Evolutionary conservation across 2,888 invertebrate genomes (phyloP).

Genomic region (Chrysolina haemoptera): DNA sequence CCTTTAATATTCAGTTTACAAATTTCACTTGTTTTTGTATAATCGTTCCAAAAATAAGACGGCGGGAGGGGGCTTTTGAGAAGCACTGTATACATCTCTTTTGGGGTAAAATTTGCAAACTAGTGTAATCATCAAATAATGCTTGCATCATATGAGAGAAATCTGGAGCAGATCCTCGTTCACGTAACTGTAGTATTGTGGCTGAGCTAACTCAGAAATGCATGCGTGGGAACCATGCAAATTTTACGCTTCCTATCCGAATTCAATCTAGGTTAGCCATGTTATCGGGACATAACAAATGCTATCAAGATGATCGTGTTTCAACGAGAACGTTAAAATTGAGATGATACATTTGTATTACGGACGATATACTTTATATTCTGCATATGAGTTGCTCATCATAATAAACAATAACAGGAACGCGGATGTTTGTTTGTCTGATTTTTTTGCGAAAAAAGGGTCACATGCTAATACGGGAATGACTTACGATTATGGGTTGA

Average conservation of each 20-base stretch:
- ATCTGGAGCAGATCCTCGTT: slow-evolving; percentile 24
- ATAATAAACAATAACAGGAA: slow-evolving; percentile 41
- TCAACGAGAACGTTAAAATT: slow-evolving; percentile 55
- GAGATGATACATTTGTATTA: slow-evolving; percentile 51
- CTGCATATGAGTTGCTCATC: slow-evolving; percentile 40
- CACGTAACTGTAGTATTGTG: slow-evolving; percentile 8
- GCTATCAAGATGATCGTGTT: slow-evolving; percentile 59
- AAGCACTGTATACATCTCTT: too few relatives aligned
- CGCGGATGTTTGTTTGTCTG: not conserved
- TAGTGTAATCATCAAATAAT: too few relatives aligned
- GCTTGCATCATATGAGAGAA: not conserved
- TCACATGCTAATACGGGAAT: too few relatives aligned
- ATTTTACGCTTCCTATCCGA: slow-evolving; percentile 61
- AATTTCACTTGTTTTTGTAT: too few relatives aligned
- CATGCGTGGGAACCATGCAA: slow-evolving; percentile 63
- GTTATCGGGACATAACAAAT: slow-evolving; percentile 56
- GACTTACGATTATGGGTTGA: too few relatives aligned
- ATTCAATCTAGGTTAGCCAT: slow-evolving; percentile 62
- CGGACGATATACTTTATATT: slow-evolving; percentile 35
- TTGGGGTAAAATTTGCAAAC: too few relatives aligned
- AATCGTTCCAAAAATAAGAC: too few relatives aligned
- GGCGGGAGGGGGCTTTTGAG: too few relatives aligned
- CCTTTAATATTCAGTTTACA: too few relatives aligned
- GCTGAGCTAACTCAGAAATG: slow-evolving; percentile 24
- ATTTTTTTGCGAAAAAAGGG: slow-evolving; percentile 18